Conservation (phyloP, 2,797 vertebrate genomes). For the Thripadectes ignobilis region DNA sequence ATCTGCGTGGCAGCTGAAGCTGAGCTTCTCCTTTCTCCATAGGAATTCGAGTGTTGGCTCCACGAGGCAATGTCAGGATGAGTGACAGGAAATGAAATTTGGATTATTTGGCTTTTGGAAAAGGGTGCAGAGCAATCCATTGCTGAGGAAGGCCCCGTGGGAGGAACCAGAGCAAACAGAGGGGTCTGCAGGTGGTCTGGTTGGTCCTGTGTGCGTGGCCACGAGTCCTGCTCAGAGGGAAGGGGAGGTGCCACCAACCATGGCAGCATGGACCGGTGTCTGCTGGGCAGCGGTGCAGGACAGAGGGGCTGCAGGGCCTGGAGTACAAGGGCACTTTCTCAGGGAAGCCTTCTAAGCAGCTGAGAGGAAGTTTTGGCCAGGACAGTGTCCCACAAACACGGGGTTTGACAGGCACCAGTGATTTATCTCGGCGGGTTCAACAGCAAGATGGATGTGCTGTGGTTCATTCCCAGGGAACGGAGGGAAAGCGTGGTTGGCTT, state of each 20-base stretch:
- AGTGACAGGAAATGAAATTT: conserved; percentile 61
- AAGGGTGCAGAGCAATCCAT: conserved; percentile 18
- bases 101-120: conserved; percentile 22
- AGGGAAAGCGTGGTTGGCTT: neutral
- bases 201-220: neutral
- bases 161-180: neutral
- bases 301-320: neutral
- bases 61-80: conserved; percentile 27
- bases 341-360: neutral
- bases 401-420: neutral
- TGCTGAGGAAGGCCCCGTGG: conserved; percentile 1
- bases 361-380: neutral
- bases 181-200: conserved; percentile 50
- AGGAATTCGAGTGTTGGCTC: conserved; percentile 35
- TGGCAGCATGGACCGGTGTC: neutral
- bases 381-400: neutral
- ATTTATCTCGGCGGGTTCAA: neutral
- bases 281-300: neutral
- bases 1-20: conserved; percentile 67
- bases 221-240: neutral
- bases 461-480: neutral
- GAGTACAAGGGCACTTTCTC: neutral
- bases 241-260: neutral
- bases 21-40: conserved; percentile 35
- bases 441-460: neutral